These are phyloP conservation scores for Chironomus tentans DNA, from an alignment of 2,888 invertebrate genomes.

Conservation along the genomic window DNA sequence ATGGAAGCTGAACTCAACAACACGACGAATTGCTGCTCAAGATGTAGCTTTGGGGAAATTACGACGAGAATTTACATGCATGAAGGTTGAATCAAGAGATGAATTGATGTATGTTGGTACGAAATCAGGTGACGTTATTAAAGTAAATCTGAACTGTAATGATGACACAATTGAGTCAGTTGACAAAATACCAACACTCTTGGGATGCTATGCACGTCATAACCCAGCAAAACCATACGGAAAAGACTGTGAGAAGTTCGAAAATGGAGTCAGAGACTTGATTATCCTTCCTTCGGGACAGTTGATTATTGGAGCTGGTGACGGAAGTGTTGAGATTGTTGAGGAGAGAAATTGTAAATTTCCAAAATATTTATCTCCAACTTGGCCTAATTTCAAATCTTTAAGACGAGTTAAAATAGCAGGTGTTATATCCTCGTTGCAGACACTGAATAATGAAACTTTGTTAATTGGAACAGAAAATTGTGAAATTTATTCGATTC, in stretches of 20 bases:
- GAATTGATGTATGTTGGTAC: slow-evolving; percentile 76
- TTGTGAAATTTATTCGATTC: slow-evolving; percentile 74
- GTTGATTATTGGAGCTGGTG: slow-evolving; percentile 72
- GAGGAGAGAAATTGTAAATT: slow-evolving; percentile 47
- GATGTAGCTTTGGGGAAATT: slow-evolving; percentile 73
- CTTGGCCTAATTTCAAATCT: slow-evolving; percentile 49
- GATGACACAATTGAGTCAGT: slow-evolving; percentile 41
- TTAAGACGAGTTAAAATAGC: slow-evolving; percentile 51
- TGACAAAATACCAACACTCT: slow-evolving; percentile 39
- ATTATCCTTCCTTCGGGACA: slow-evolving; percentile 51
- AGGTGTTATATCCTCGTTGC: slow-evolving; percentile 63
- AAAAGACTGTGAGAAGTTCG: slow-evolving; percentile 40
- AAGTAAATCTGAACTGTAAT: slow-evolving; percentile 52
- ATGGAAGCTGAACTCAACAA: slow-evolving; percentile 63
- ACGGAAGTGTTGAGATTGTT: slow-evolving; percentile 69
- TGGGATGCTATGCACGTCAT: slow-evolving; percentile 46
- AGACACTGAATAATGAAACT: slow-evolving; percentile 48
- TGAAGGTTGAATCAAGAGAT: slow-evolving; percentile 61
- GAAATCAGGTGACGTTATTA: slow-evolving; percentile 54
- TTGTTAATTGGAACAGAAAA: slow-evolving; percentile 66
- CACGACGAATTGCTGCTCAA: slow-evolving; percentile 58
- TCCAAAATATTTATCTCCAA: slow-evolving; percentile 44
- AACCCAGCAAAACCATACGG: slow-evolving; percentile 38
- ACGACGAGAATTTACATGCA: slow-evolving; percentile 64
- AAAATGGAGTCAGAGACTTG: slow-evolving; percentile 51